Evolutionary conservation across 2,888 invertebrate genomes (phyloP).

Genomic region (Andrena chrysosceles): DNA sequence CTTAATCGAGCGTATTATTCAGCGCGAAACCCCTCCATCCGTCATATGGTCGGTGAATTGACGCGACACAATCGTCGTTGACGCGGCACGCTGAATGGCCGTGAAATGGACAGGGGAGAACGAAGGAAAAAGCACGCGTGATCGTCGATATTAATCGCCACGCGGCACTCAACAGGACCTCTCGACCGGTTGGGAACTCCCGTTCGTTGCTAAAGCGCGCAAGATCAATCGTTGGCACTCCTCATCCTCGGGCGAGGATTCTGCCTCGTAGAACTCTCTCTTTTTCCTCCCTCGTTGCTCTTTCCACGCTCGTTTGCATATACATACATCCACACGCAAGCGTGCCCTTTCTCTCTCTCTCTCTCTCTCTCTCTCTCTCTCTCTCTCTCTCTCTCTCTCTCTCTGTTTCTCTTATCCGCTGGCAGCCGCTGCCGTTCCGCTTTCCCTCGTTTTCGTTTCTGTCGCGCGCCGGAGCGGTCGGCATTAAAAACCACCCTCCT

Average conservation of each 20-base stretch:
- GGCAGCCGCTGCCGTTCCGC: conserved; percentile 6
- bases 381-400: neutral
- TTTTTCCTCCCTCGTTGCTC: conserved; percentile 20
- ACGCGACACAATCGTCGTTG: conserved; percentile 34
- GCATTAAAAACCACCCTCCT: conserved; percentile 65
- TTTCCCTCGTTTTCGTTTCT: conserved; percentile 54
- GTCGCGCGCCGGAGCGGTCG: conserved; percentile 38
- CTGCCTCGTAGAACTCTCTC: conserved; percentile 39
- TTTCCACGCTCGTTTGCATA: conserved; percentile 41
- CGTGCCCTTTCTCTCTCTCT: conserved; percentile 12
- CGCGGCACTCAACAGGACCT: conserved; percentile 52
- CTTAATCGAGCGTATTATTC: neutral
- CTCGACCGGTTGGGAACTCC: conserved; percentile 44
- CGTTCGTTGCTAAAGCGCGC: conserved; percentile 43
- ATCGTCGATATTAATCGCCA: conserved; percentile 67
- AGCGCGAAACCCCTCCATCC: conserved; percentile 9
- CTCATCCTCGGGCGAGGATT: conserved; percentile 61
- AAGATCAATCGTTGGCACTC: conserved; percentile 65
- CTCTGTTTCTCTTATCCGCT: conserved; percentile 22
- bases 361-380: conserved; percentile 13
- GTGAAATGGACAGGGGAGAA: conserved; percentile 38
- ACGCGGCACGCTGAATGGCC: conserved; percentile 30
- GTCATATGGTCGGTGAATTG: too few species aligned
- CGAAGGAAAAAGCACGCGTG: conserved; percentile 7
- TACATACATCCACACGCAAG: conserved; percentile 22